Conservation (phyloP, 53 echinoderm and acorn worm genomes). For the Glandiceps talaboti region DNA sequence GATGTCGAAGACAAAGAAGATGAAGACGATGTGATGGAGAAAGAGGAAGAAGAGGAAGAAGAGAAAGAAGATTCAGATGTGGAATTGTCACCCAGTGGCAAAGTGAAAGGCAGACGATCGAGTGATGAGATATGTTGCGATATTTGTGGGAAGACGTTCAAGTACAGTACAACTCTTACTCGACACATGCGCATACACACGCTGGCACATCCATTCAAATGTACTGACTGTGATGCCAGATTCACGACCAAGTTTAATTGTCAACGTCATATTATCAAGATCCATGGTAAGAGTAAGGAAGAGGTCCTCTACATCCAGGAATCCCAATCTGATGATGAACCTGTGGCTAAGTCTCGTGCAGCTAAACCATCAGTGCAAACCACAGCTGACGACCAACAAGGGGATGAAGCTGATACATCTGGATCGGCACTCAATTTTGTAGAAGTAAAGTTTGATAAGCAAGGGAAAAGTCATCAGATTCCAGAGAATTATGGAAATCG, state of each 20-base stretch:
- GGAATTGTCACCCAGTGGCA: background rate
- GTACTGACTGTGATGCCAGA: conserved; percentile 67
- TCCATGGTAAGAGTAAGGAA: conserved; percentile 77
- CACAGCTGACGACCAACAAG: background rate
- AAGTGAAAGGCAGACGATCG: background rate
- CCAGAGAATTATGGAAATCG: background rate
- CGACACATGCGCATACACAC: conserved; percentile 85
- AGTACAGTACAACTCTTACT: conserved; percentile 64
- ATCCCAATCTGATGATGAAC: background rate
- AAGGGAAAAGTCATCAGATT: background rate
- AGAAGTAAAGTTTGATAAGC: background rate
- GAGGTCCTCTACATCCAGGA: conserved; percentile 44
- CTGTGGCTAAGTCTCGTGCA: background rate
- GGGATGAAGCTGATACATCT: conserved; percentile 1
- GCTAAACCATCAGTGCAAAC: background rate
- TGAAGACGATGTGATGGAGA: background rate
- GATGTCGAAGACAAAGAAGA: background rate
- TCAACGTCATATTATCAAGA: conserved; percentile 93
- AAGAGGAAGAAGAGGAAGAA: background rate
- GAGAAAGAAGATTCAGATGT: background rate
- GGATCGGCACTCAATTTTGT: background rate
- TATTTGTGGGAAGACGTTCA: conserved; percentile 90
- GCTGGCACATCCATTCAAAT: conserved; percentile 86
- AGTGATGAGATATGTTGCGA: conserved; percentile 20
- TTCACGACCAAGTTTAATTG: conserved; percentile 99